Conservation (phyloP, 37 sponge, comb jelly and placozoan genomes). For the Hormiphora californensis region DNA sequence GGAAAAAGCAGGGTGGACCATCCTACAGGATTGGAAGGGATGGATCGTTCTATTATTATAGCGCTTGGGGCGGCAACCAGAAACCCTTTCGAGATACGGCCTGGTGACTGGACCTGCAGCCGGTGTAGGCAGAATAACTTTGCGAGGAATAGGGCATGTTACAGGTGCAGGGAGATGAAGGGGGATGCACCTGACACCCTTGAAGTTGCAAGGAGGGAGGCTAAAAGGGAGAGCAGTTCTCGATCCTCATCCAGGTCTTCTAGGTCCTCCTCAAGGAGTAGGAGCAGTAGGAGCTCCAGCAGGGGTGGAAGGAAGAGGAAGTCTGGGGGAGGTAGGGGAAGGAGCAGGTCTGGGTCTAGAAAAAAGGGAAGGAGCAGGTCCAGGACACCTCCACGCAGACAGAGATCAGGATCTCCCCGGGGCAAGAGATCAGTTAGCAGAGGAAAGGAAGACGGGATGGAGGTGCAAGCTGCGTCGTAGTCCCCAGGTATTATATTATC, state of each 20-base stretch:
- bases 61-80: background rate
- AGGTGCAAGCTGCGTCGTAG: too few species aligned
- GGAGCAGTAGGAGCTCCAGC: background rate
- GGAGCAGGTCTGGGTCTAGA: background rate
- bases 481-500: too few species aligned
- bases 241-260: background rate
- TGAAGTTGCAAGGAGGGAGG: conserved; percentile 41
- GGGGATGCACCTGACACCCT: conserved; percentile 2
- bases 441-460: too few species aligned
- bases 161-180: conserved; percentile 27
- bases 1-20: conserved; percentile 45
- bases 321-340: background rate
- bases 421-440: too few species aligned
- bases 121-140: conserved; percentile 54
- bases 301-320: background rate
- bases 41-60: conserved; percentile 23
- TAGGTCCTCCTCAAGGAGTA: background rate
- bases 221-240: background rate
- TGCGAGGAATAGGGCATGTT: conserved; percentile 34
- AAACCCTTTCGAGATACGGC: conserved; percentile 47
- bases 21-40: conserved; percentile 11
- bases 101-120: conserved; percentile 26
- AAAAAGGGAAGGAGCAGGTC: background rate
- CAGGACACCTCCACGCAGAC: too few species aligned
- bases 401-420: too few species aligned